phyloP scores from a whole-genome alignment of 2,797 vertebrate species.

The Pelochelys cantorii region DNA sequence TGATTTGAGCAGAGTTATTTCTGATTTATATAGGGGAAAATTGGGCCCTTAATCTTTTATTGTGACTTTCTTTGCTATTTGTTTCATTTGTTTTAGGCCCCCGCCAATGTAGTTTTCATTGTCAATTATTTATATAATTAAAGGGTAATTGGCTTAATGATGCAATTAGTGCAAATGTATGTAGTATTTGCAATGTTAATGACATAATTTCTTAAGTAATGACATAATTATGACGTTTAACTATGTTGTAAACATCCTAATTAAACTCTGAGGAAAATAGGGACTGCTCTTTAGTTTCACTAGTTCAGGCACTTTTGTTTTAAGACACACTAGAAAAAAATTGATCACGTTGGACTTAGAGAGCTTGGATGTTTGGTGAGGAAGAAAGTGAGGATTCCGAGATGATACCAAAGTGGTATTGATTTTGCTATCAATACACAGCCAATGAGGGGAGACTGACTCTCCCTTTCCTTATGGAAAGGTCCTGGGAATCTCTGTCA shows the following conservation, averaged over 20 bases:
- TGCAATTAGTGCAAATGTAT: slow-evolving; percentile 30
- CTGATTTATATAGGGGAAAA: neutral
- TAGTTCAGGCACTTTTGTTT: slow-evolving; percentile 19
- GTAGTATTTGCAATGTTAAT: slow-evolving; percentile 57
- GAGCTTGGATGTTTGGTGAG: neutral
- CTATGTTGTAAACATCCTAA: slow-evolving; percentile 31
- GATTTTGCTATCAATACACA: slow-evolving; percentile 5
- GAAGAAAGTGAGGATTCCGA: neutral
- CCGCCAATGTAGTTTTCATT: neutral
- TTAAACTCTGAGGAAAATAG: slow-evolving; percentile 22
- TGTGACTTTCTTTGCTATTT: slow-evolving; percentile 57
- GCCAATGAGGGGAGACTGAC: accelerated
- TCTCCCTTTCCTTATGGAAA: slow-evolving; percentile 34
- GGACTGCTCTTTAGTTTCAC: neutral
- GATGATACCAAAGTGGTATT: neutral
- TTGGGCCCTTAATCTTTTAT: slow-evolving; percentile 47
- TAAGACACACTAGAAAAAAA: neutral
- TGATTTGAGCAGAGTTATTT: slow-evolving; percentile 31
- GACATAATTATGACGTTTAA: slow-evolving; percentile 39
- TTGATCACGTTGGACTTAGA: neutral
- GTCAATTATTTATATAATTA: slow-evolving; percentile 40
- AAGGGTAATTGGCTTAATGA: slow-evolving; percentile 47
- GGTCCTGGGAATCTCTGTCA: slow-evolving; percentile 9
- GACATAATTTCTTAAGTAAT: slow-evolving; percentile 11
- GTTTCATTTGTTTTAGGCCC: neutral